These are phyloP conservation scores for Oryzias javanicus DNA, from an alignment of 2,113 vertebrate genomes.

Conservation along the genomic window DNA sequence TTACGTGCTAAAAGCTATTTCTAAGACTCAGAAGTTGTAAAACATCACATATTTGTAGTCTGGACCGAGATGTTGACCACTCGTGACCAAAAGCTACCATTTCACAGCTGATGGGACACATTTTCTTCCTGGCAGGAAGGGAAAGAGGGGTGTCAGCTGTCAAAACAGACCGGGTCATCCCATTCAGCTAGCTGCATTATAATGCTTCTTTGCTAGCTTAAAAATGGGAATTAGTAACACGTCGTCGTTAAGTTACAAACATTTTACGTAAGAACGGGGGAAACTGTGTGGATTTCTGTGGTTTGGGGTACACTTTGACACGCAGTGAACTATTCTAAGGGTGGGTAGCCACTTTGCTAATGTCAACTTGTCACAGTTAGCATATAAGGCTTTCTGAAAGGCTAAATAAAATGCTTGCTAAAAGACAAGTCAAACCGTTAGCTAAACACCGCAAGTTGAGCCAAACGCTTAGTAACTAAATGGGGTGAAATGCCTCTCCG, in stretches of 20 bases:
- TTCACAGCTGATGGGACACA: slow-evolving; percentile 2
- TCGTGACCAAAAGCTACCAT: too few species aligned
- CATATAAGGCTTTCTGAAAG: slow-evolving; percentile 22
- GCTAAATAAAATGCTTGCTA: slow-evolving; percentile 23
- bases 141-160: slow-evolving; percentile 69
- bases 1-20: too few species aligned
- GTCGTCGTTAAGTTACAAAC: neutral
- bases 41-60: too few species aligned
- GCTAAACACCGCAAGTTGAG: neutral
- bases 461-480: neutral
- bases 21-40: too few species aligned
- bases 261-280: neutral
- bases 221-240: neutral
- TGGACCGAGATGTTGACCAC: too few species aligned
- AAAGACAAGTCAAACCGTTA: slow-evolving; percentile 9
- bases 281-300: neutral
- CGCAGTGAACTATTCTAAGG: slow-evolving; percentile 31
- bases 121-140: slow-evolving; percentile 33
- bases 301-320: slow-evolving; percentile 5
- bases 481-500: neutral
- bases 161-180: slow-evolving; percentile 63
- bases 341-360: slow-evolving; percentile 49
- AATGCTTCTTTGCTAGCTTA: neutral
- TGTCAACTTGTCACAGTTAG: slow-evolving; percentile 41
- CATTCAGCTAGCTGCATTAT: slow-evolving; percentile 23